These are phyloP conservation scores for Oreohelix idahoensis DNA, from an alignment of 1,140 invertebrate genomes.

Conservation along the genomic window DNA sequence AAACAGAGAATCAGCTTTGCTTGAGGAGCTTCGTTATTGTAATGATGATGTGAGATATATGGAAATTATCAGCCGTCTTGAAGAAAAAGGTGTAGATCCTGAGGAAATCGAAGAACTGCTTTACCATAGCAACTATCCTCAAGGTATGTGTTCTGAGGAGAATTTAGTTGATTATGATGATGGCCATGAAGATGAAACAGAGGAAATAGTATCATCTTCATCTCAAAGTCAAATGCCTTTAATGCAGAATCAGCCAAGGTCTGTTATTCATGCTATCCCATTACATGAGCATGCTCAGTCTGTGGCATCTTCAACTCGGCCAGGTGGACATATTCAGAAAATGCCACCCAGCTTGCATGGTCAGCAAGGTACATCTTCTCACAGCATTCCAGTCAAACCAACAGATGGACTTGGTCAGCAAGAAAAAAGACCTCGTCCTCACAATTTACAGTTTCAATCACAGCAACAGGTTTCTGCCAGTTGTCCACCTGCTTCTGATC, in stretches of 20 bases:
- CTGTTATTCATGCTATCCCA: neutral
- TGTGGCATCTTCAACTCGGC: neutral
- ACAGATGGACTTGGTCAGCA: neutral
- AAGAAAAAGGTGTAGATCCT: conserved; percentile 27
- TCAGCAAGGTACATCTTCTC: neutral
- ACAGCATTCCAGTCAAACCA: too few relatives aligned
- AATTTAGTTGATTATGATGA: neutral
- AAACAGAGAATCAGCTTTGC: conserved; percentile 9
- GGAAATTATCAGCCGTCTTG: conserved; percentile 5
- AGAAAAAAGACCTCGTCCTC: neutral
- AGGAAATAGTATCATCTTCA: conserved; percentile 24
- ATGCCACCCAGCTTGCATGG: neutral
- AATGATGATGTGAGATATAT: conserved; percentile 11
- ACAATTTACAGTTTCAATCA: neutral
- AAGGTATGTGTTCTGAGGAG: conserved; percentile 1
- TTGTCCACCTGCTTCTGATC: neutral
- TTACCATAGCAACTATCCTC: neutral
- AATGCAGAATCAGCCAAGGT: neutral
- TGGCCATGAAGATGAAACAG: neutral
- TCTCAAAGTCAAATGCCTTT: neutral
- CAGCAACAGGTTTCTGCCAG: neutral
- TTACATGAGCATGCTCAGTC: neutral
- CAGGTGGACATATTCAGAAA: neutral
- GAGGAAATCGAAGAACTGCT: conserved; percentile 15
- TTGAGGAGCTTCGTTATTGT: conserved; percentile 19